These are phyloP conservation scores for Mirounga angustirostris DNA, from an alignment of 2,113 vertebrate species.

Conservation along the genomic window DNA sequence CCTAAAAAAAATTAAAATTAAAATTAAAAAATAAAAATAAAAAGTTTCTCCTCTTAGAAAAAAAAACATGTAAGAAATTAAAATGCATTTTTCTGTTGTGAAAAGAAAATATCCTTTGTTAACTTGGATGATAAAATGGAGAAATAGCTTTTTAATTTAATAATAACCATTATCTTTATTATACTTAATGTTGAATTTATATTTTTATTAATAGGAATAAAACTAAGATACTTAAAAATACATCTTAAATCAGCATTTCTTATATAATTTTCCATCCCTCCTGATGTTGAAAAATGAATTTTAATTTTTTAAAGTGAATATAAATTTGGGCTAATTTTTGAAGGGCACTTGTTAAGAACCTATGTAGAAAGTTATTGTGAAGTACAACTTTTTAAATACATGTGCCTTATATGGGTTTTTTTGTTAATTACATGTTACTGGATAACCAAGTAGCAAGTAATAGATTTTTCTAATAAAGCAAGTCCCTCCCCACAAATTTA, in stretches of 20 bases:
- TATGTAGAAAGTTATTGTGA: conserved; percentile 28
- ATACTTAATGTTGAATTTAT: conserved; percentile 47
- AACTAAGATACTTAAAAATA: conserved; percentile 55
- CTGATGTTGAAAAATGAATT: conserved; percentile 50
- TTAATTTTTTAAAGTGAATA: conserved; percentile 28
- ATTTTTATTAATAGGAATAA: conserved; percentile 62
- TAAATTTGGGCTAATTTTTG: conserved; percentile 38
- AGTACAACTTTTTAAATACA: conserved; percentile 43
- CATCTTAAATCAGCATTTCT: conserved; percentile 23
- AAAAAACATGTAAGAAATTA: conserved; percentile 47
- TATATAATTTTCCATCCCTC: conserved; percentile 19
- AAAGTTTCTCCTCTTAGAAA: not conserved
- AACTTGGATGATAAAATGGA: conserved; percentile 38
- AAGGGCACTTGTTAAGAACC: conserved; percentile 11
- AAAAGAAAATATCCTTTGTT: conserved; percentile 58
- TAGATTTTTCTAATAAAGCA: conserved; percentile 62
- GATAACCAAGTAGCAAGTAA: conserved; percentile 7
- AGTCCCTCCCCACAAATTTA: not conserved
- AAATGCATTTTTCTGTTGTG: conserved; percentile 49
- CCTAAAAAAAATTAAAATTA: too few species aligned
- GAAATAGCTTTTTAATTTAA: conserved; percentile 34
- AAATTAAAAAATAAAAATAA: too few species aligned
- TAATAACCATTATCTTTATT: conserved; percentile 60
- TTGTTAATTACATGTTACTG: conserved; percentile 46
- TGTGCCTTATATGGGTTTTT: not conserved